Conservation (phyloP, 1,140 invertebrate species). For the Trichonephila clavata region DNA sequence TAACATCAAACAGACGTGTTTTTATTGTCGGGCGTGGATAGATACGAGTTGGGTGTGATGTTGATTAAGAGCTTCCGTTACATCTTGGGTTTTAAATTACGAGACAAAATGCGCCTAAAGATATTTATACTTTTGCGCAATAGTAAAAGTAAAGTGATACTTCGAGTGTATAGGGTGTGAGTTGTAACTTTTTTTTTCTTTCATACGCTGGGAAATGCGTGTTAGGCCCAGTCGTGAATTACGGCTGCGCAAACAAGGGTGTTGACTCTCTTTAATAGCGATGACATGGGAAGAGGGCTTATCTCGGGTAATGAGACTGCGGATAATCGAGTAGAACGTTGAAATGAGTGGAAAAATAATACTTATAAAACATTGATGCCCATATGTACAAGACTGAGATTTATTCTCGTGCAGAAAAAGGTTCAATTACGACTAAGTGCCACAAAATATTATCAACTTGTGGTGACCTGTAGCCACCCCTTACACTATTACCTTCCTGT, state of each 20-base stretch:
- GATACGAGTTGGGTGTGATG: slow-evolving; percentile 15
- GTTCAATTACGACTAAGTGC: too few species aligned
- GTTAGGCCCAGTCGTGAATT: neutral
- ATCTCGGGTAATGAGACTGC: neutral
- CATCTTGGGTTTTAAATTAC: slow-evolving; percentile 23
- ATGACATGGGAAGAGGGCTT: neutral
- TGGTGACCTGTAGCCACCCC: too few species aligned
- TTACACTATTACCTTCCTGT: too few species aligned
- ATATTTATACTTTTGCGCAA: neutral
- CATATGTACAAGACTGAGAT: too few species aligned
- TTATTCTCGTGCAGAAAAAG: too few species aligned
- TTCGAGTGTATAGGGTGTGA: neutral
- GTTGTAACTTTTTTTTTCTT: neutral
- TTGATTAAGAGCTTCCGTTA: slow-evolving; percentile 51
- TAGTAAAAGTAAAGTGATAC: neutral
- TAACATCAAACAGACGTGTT: neutral
- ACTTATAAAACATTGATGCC: neutral
- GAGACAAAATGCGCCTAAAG: slow-evolving; percentile 16
- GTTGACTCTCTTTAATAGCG: slow-evolving; percentile 7
- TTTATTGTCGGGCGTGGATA: slow-evolving; percentile 47
- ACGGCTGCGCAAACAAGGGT: neutral
- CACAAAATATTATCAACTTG: too few species aligned
- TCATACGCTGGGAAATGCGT: neutral
- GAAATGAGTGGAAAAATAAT: neutral
- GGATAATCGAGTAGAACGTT: neutral